Evolutionary conservation across 2,797 vertebrate genomes (phyloP).

Genomic region (Gallinago stenura): DNA sequence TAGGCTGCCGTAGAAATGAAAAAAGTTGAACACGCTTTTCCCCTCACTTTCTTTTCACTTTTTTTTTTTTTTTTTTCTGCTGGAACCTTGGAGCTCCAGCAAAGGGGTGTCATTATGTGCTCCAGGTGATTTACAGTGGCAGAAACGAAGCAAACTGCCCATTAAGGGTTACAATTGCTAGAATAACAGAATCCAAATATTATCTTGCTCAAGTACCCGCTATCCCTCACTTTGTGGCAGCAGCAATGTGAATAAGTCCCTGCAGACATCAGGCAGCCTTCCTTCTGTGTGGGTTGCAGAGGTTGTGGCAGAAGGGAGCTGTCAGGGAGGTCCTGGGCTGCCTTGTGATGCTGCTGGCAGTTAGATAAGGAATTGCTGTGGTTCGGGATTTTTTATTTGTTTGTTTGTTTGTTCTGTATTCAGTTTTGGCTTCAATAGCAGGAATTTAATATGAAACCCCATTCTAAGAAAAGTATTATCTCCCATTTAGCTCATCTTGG

Average conservation of each 20-base stretch:
- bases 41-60: not conserved
- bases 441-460: not conserved
- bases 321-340: not conserved
- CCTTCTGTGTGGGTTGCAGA: not conserved
- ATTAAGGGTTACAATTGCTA: not conserved
- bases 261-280: not conserved
- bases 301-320: not conserved
- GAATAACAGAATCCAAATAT: constrained; percentile 30
- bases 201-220: not conserved
- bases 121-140: not conserved
- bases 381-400: not conserved
- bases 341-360: not conserved
- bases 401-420: not conserved
- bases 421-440: not conserved
- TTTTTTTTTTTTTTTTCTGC: not conserved
- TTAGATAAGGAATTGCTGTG: not conserved
- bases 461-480: not conserved
- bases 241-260: not conserved
- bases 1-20: not conserved
- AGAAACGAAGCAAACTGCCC: constrained; percentile 13
- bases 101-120: not conserved
- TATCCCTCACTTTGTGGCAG: not conserved
- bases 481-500: not conserved
- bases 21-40: not conserved
- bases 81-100: not conserved